phyloP scores from a whole-genome alignment of 2,888 invertebrate species.

The Oscheius sp. region DNA sequence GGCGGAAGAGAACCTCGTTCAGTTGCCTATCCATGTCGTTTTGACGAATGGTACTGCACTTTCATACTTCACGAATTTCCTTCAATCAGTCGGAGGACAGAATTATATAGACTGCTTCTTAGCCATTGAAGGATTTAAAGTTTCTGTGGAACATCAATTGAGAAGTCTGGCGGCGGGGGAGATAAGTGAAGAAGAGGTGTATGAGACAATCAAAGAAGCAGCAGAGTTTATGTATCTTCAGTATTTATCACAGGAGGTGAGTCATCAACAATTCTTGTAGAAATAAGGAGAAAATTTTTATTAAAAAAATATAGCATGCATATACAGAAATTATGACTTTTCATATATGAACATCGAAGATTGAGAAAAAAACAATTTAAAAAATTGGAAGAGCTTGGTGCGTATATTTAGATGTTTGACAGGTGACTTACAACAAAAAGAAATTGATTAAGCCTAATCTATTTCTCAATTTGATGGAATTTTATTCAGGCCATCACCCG shows the following conservation, averaged over 20 bases:
- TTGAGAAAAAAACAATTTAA: too few relatives aligned
- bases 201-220: slow-evolving; percentile 76
- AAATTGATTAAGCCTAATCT: too few relatives aligned
- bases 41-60: slow-evolving; percentile 82
- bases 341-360: too few relatives aligned
- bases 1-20: slow-evolving; percentile 46
- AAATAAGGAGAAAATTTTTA: background rate
- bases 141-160: slow-evolving; percentile 80
- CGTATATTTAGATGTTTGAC: too few relatives aligned
- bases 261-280: background rate
- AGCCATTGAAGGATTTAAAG: slow-evolving; percentile 77
- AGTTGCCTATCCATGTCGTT: slow-evolving; percentile 79
- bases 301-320: too few relatives aligned
- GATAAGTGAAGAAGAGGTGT: slow-evolving; percentile 64
- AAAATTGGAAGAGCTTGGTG: too few relatives aligned
- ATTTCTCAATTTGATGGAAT: too few relatives aligned
- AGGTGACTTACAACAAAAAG: too few relatives aligned
- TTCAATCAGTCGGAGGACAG: slow-evolving; percentile 79
- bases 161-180: slow-evolving; percentile 64
- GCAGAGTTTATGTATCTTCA: slow-evolving; percentile 82
- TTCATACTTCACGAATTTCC: slow-evolving; percentile 81
- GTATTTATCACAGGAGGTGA: slow-evolving; percentile 80
- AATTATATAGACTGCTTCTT: slow-evolving; percentile 82
- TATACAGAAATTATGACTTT: too few relatives aligned
- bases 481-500: slow-evolving; percentile 78